Evolutionary conservation across 2,113 vertebrate species (phyloP).

Genomic region (Zapus hudsonius): DNA sequence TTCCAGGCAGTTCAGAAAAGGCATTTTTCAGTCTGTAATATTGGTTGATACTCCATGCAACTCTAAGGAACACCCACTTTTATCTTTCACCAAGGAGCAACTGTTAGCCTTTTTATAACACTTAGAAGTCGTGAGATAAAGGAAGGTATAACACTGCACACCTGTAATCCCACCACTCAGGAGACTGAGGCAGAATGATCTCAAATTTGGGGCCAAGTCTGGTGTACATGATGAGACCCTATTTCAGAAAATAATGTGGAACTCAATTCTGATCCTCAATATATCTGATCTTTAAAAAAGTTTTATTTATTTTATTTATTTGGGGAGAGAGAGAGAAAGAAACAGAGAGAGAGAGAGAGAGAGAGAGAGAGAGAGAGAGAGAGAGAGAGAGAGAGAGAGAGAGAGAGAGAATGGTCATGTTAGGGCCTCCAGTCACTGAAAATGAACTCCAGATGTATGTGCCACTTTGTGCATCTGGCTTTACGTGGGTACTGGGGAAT

Average conservation of each 20-base stretch:
- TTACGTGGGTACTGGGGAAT: no score
- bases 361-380: no score
- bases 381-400: no score
- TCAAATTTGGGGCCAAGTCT: neutral
- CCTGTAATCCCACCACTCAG: neutral
- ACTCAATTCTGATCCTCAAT: neutral
- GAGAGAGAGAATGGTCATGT: no score
- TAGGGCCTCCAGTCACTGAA: no score
- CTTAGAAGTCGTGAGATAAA: neutral
- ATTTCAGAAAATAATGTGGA: neutral
- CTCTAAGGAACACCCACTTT: constrained; percentile 1
- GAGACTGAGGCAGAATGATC: neutral
- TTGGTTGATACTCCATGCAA: neutral
- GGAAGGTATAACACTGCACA: neutral
- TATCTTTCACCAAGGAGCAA: neutral
- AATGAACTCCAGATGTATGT: no score
- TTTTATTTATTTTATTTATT: no score
- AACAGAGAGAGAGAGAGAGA: no score
- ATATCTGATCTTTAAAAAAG: neutral
- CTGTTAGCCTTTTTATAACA: neutral
- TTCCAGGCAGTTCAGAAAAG: neutral
- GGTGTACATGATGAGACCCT: neutral
- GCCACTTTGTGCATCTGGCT: no score
- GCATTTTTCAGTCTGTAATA: neutral
- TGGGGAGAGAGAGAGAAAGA: no score